These are phyloP conservation scores for Axinella damicornis DNA, from an alignment of 37 sponge, comb jelly and placozoan species.

Conservation along the genomic window DNA sequence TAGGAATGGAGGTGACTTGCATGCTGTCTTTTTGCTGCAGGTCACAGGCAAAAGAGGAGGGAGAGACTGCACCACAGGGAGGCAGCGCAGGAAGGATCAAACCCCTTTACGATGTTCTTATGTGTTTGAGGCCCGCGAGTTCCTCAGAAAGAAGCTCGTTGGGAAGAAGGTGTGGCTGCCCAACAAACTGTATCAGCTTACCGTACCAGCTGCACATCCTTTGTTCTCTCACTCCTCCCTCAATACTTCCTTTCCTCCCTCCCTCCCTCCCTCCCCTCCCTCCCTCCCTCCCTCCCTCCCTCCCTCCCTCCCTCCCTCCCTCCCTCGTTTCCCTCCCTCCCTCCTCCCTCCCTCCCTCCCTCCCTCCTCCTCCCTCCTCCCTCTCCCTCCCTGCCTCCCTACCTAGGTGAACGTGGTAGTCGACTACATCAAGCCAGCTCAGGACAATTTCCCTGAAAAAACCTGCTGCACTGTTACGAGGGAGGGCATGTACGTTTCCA, in stretches of 20 bases:
- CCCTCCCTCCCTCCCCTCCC: neutral
- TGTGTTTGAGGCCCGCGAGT: slow-evolving; percentile 99
- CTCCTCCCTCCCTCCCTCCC: neutral
- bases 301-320: slow-evolving; percentile 18
- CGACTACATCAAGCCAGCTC: slow-evolving; percentile 96
- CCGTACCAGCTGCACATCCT: no score
- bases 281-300: slow-evolving; percentile 23
- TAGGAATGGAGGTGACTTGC: no score
- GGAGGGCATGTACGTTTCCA: slow-evolving; percentile 73
- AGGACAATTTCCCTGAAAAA: slow-evolving; percentile 91
- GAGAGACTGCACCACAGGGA: neutral
- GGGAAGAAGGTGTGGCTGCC: slow-evolving; percentile 80
- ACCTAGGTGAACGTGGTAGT: slow-evolving; percentile 85
- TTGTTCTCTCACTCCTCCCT: no score
- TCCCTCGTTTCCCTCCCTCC: neutral
- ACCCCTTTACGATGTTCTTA: slow-evolving; percentile 95
- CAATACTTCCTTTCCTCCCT: no score
- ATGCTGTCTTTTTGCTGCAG: neutral
- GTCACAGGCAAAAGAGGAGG: neutral
- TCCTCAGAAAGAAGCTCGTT: slow-evolving; percentile 93
- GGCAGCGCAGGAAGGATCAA: slow-evolving; percentile 1
- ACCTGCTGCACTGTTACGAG: slow-evolving; percentile 88
- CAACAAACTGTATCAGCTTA: no score
- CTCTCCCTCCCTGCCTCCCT: neutral
- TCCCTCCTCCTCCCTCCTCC: neutral